These are phyloP conservation scores for Brenthis daphne DNA, from an alignment of 2,888 invertebrate genomes.

Conservation along the genomic window DNA sequence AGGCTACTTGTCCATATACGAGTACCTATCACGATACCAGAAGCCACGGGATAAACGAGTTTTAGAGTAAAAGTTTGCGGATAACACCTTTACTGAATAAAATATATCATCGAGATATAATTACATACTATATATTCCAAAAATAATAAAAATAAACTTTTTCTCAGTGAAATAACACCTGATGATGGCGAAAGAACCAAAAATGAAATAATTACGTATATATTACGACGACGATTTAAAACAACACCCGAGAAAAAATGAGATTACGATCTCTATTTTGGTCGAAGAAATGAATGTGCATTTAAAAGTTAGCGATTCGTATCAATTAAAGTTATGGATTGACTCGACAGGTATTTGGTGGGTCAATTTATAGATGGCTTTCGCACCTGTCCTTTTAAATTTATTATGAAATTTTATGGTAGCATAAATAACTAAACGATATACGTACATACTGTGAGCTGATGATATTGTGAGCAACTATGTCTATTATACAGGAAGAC, in stretches of 20 bases:
- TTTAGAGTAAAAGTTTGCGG: too few species aligned
- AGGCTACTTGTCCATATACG: too few species aligned
- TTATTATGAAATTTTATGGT: slow-evolving; percentile 27
- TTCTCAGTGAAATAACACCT: too few species aligned
- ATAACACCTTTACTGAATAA: too few species aligned
- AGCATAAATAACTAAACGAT: not conserved
- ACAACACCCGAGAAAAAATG: slow-evolving; percentile 1
- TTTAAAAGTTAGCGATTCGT: slow-evolving; percentile 69
- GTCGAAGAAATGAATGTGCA: not conserved
- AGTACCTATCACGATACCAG: too few species aligned
- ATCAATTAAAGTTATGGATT: slow-evolving; percentile 81
- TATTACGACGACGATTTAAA: not conserved
- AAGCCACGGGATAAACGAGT: too few species aligned
- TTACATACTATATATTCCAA: too few species aligned
- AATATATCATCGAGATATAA: too few species aligned
- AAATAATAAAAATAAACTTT: too few species aligned
- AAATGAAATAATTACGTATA: not conserved
- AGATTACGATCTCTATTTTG: not conserved
- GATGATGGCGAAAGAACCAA: not conserved
- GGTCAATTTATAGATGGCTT: slow-evolving; percentile 74
- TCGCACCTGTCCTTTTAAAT: slow-evolving; percentile 54
- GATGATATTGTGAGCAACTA: not conserved
- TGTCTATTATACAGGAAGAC: too few species aligned
- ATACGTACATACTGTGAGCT: not conserved
- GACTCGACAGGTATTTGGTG: slow-evolving; percentile 62